Percentiles rank a stretch among this genome's conserved stretches.
phyloP scores from a whole-genome alignment of 2,113 vertebrate genomes.

The Arvicanthis niloticus region DNA sequence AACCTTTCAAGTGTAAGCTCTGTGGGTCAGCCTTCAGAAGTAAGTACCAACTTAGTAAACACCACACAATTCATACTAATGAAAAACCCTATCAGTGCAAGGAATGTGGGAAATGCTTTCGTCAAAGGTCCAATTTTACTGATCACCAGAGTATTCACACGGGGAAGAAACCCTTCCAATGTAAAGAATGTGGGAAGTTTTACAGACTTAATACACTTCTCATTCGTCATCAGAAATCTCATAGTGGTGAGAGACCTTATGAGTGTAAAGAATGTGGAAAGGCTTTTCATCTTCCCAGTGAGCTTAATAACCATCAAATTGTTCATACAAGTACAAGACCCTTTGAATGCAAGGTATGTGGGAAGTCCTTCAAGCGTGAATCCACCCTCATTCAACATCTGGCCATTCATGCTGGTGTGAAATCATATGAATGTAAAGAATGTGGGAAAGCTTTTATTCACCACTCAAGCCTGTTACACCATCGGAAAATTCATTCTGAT shows the following conservation, averaged over 20 bases:
- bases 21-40: not conserved
- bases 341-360: conserved; percentile 48
- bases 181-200: conserved; percentile 42
- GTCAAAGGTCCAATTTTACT: not conserved
- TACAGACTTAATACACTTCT: conserved; percentile 31
- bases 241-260: not conserved
- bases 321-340: conserved; percentile 37
- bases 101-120: not conserved
- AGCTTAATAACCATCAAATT: conserved; percentile 45
- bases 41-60: not conserved
- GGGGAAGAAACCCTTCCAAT: not conserved
- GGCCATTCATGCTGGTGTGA: conserved; percentile 56
- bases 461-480: conserved; percentile 82
- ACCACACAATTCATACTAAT: not conserved
- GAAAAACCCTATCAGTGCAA: not conserved
- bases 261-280: conserved; percentile 45
- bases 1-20: not conserved
- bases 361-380: conserved; percentile 63
- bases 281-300: conserved; percentile 28
- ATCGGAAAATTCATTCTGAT: conserved; percentile 58
- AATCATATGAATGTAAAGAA: conserved; percentile 83
- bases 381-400: conserved; percentile 35
- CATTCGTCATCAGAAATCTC: not conserved
- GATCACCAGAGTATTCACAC: not conserved
- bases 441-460: conserved; percentile 87